phyloP scores from a whole-genome alignment of 92 coral and sea anemone genomes.

The Nematostella vectensis region DNA sequence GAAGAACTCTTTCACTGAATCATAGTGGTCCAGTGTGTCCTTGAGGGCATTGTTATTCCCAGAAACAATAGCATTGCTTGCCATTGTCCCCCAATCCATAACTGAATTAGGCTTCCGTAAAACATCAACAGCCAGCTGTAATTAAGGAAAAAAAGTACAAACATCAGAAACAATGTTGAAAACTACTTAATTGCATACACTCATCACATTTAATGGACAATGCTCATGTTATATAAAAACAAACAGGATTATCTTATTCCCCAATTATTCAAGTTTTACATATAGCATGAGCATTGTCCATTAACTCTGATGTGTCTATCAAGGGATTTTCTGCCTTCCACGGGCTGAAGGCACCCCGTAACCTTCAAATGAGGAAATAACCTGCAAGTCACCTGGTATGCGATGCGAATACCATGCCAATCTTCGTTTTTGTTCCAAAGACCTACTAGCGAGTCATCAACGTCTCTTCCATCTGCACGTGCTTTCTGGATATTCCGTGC shows the following conservation, averaged over 20 bases:
- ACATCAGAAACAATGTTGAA: not conserved
- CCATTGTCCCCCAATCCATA: conserved; percentile 43
- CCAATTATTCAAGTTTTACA: too few relatives aligned
- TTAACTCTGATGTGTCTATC: too few relatives aligned
- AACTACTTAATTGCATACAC: not conserved
- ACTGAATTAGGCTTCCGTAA: conserved; percentile 24
- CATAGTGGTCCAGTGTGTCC: conserved; percentile 22
- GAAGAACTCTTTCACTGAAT: conserved; percentile 32
- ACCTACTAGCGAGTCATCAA: conserved; percentile 26
- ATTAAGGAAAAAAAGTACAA: not conserved
- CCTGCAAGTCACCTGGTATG: conserved; percentile 27
- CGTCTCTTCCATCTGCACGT: conserved; percentile 26
- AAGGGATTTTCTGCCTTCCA: too few relatives aligned
- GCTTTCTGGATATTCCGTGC: conserved; percentile 56
- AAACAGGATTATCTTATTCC: too few relatives aligned
- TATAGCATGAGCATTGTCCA: too few relatives aligned
- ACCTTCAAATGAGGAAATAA: too few relatives aligned
- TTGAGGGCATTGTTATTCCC: conserved; percentile 28
- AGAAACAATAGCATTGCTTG: conserved; percentile 42
- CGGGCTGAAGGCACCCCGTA: too few relatives aligned
- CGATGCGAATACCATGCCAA: conserved; percentile 59
- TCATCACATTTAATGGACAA: not conserved
- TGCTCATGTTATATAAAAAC: too few relatives aligned
- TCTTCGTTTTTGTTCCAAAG: conserved; percentile 65
- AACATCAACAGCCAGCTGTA: conserved; percentile 16